These are phyloP conservation scores for Oreochromis aureus DNA, from an alignment of 2,113 vertebrate genomes.

Conservation along the genomic window DNA sequence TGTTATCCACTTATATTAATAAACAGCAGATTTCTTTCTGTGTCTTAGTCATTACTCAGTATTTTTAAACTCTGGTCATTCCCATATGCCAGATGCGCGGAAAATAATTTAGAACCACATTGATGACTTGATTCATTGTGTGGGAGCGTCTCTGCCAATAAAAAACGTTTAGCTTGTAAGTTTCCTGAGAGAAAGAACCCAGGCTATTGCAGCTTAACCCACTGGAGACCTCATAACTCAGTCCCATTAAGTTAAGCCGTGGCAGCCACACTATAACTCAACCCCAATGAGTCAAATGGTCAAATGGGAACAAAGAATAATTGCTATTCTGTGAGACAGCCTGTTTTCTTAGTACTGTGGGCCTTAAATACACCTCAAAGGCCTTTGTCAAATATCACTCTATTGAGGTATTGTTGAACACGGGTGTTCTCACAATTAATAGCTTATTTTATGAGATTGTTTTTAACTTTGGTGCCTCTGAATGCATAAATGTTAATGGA, in stretches of 20 bases:
- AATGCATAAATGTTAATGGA: slow-evolving; percentile 10
- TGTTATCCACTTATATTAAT: slow-evolving; percentile 28
- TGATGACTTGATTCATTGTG: not conserved
- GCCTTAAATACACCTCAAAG: slow-evolving; percentile 4
- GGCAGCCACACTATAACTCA: slow-evolving; percentile 14
- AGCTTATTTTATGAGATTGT: slow-evolving; percentile 4
- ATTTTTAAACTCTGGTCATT: not conserved
- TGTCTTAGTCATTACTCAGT: not conserved
- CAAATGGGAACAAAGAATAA: slow-evolving; percentile 16
- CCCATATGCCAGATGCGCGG: not conserved
- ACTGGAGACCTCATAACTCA: slow-evolving; percentile 32
- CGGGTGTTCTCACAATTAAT: not conserved
- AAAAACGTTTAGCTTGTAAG: not conserved
- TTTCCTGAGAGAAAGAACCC: not conserved
- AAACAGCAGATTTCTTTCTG: slow-evolving; percentile 33
- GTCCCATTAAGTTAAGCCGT: slow-evolving; percentile 4
- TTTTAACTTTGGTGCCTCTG: not conserved
- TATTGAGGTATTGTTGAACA: not conserved
- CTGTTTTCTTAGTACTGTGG: not conserved
- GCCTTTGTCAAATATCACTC: slow-evolving; percentile 12
- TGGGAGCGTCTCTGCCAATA: not conserved
- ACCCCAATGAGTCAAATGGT: not conserved
- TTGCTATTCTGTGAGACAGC: not conserved
- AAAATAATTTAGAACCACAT: not conserved
- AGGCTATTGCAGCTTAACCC: not conserved